A percentile compares a stretch with the other conserved stretches of the same genome.
Conservation (phyloP, 2,888 invertebrate species). For the Pristionchus japonicus region DNA sequence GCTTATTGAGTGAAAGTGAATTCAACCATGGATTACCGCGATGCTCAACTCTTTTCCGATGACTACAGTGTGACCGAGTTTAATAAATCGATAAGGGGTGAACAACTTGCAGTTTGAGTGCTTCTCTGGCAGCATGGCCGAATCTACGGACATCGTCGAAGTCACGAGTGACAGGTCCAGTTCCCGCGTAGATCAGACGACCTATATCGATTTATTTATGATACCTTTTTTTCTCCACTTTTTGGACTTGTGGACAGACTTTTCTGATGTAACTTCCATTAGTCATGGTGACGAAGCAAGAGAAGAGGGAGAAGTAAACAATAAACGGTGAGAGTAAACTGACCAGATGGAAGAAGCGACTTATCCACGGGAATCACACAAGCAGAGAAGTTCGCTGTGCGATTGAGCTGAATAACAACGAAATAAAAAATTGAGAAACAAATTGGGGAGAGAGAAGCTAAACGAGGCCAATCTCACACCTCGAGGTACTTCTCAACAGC, state of each 20-base stretch:
- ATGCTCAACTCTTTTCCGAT: neutral
- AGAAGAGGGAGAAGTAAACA: neutral
- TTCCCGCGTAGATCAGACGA: conserved; percentile 46
- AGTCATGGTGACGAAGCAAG: neutral
- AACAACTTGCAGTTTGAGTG: conserved; percentile 61
- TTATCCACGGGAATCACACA: conserved; percentile 39
- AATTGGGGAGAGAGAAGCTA: neutral
- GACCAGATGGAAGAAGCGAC: conserved; percentile 41
- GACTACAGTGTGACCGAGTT: neutral
- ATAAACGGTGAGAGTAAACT: neutral
- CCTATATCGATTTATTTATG: no score
- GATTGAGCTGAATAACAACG: conserved; percentile 24
- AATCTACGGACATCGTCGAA: conserved; percentile 73
- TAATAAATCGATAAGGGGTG: neutral
- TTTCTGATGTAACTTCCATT: neutral
- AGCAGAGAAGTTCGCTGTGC: conserved; percentile 38
- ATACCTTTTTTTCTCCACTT: neutral
- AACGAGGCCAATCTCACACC: neutral
- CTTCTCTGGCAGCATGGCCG: conserved; percentile 66
- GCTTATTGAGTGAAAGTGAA: neutral
- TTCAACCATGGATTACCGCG: neutral
- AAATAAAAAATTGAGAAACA: neutral
- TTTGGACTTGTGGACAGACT: neutral
- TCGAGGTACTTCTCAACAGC: conserved; percentile 40
- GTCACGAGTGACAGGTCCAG: conserved; percentile 83